Evolutionary conservation across 2,113 vertebrate genomes (phyloP).

Genomic region (Marmota flaviventris): DNA sequence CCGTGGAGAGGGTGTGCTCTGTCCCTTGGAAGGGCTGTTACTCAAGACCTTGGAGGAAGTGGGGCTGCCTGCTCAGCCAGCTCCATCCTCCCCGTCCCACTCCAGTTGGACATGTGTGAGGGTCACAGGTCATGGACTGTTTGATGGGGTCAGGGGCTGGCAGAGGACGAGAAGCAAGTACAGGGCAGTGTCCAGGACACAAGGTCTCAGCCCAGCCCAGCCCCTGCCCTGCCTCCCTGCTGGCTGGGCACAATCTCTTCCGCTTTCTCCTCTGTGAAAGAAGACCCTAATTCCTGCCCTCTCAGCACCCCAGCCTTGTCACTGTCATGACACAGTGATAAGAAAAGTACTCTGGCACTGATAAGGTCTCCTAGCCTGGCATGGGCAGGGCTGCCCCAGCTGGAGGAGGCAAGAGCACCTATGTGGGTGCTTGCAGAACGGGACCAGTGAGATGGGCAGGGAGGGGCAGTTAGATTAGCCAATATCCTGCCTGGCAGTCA

Average conservation of each 20-base stretch:
- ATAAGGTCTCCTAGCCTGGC: neutral
- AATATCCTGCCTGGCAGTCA: neutral
- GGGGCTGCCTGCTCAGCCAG: neutral
- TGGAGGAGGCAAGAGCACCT: neutral
- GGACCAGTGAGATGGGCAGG: neutral
- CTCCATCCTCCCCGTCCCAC: neutral
- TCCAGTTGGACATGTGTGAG: too few relatives aligned
- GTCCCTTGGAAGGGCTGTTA: neutral
- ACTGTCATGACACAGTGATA: neutral
- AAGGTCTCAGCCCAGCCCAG: neutral
- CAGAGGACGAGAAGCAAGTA: too few relatives aligned
- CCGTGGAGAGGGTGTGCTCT: neutral
- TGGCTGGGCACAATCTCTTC: neutral
- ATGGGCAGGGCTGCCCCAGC: neutral
- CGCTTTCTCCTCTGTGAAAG: neutral
- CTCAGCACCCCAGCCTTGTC: neutral
- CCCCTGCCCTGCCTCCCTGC: neutral
- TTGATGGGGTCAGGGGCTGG: too few relatives aligned
- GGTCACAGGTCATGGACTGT: neutral
- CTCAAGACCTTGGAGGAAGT: neutral
- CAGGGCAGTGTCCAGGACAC: neutral
- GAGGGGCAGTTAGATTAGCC: neutral
- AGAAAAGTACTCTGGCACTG: neutral
- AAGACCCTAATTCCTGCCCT: neutral
- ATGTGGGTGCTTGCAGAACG: neutral